Evolutionary conservation across 2,797 vertebrate species (phyloP).

Genomic region (Diplodus puntazzo): DNA sequence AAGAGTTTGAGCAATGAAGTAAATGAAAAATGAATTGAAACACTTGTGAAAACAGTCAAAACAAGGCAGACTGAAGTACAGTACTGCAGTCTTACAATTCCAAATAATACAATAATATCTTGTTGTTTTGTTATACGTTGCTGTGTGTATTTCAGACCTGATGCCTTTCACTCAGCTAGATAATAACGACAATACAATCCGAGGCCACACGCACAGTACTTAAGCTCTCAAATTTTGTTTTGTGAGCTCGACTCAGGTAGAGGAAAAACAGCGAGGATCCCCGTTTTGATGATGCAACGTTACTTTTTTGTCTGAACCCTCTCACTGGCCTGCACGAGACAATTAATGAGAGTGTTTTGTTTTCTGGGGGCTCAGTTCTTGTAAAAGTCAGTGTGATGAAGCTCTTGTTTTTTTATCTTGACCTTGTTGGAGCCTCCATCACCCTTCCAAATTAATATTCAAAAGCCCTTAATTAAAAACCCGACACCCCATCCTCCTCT

Average conservation of each 20-base stretch:
- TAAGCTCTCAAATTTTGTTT: constrained; percentile 16
- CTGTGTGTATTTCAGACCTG: constrained; percentile 17
- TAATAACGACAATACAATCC: neutral
- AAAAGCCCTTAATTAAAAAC: constrained; percentile 84
- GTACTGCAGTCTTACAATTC: neutral
- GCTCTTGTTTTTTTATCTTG: constrained; percentile 81
- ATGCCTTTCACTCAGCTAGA: constrained; percentile 27
- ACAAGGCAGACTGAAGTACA: neutral
- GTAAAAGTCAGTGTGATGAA: constrained; percentile 80
- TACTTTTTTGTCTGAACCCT: constrained; percentile 71
- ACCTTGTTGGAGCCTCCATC: constrained; percentile 84
- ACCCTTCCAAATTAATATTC: constrained; percentile 86
- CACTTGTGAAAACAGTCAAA: neutral
- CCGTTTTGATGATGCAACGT: constrained; percentile 76
- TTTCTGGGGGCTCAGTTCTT: constrained; percentile 81
- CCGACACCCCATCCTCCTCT: constrained; percentile 77
- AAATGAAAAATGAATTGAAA: neutral
- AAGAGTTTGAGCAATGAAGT: neutral
- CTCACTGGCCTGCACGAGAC: constrained; percentile 65
- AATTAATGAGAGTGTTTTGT: constrained; percentile 85
- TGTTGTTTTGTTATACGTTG: constrained; percentile 14
- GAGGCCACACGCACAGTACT: constrained; percentile 17
- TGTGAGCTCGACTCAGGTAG: constrained; percentile 65
- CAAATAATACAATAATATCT: neutral
- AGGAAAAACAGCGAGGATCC: constrained; percentile 59